Percentiles rank a stretch among this genome's conserved stretches.
Conservation (phyloP, 2,113 vertebrate species). For the Aleadryas rufinucha region DNA sequence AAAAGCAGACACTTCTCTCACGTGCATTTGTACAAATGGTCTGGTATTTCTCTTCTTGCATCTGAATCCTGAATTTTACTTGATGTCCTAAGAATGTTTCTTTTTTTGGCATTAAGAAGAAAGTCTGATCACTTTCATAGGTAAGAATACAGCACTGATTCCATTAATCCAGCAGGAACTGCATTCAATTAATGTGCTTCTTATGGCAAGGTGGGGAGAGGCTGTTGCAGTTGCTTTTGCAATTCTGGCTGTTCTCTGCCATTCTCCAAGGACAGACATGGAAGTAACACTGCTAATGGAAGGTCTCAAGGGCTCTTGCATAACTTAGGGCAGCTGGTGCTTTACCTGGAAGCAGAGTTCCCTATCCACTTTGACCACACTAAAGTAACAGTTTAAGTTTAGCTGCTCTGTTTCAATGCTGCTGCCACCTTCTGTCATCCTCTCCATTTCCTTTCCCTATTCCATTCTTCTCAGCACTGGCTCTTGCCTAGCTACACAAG, state of each 20-base stretch:
- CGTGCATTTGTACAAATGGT: background rate
- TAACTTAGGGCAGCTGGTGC: background rate
- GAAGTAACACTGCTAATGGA: background rate
- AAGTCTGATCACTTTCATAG: background rate
- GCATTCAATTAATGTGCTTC: background rate
- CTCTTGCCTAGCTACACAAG: background rate
- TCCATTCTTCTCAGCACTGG: background rate
- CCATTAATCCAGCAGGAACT: background rate
- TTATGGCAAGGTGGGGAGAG: background rate
- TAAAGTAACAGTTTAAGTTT: background rate
- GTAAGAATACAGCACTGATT: background rate
- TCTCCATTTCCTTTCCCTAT: background rate
- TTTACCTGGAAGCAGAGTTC: background rate
- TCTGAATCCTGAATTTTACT: background rate
- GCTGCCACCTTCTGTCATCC: background rate
- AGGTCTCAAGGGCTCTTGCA: background rate
- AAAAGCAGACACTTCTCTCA: background rate
- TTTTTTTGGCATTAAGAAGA: background rate
- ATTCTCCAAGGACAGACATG: background rate
- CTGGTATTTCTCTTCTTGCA: background rate
- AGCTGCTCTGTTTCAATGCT: background rate
- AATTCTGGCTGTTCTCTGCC: background rate
- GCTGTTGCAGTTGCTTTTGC: background rate
- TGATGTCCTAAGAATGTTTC: background rate
- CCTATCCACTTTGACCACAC: background rate